These are phyloP conservation scores for Seison nebaliae DNA, from an alignment of 1,140 invertebrate species.

Conservation along the genomic window DNA sequence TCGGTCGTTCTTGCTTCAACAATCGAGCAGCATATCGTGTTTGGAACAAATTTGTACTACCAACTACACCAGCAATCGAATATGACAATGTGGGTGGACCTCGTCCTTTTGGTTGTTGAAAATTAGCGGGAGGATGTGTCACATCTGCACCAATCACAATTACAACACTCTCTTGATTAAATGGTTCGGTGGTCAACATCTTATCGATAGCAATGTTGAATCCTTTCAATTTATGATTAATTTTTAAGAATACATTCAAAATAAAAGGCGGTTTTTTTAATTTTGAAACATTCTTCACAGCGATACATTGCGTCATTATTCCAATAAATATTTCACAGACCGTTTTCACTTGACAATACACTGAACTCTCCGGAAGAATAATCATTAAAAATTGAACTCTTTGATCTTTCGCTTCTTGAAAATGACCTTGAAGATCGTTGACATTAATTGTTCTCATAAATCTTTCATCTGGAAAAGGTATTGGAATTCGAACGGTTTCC, in stretches of 20 bases:
- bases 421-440: too few relatives aligned
- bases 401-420: too few relatives aligned
- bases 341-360: conserved; percentile 94
- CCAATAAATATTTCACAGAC: conserved; percentile 94
- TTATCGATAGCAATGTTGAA: conserved; percentile 70
- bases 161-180: conserved; percentile 57
- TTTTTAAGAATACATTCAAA: conserved; percentile 96
- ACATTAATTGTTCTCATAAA: too few relatives aligned
- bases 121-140: conserved; percentile 70
- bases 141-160: conserved; percentile 97
- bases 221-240: conserved; percentile 94
- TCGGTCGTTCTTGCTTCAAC: conserved; percentile 75
- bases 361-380: too few relatives aligned
- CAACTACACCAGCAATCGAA: conserved; percentile 70
- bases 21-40: conserved; percentile 93
- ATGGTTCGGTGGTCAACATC: conserved; percentile 44
- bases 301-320: conserved; percentile 97
- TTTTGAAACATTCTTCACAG: conserved; percentile 97
- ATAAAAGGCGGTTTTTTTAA: conserved; percentile 95
- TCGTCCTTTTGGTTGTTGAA: background rate
- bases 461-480: too few relatives aligned
- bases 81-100: background rate
- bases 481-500: too few relatives aligned
- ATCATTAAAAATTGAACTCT: too few relatives aligned
- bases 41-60: conserved; percentile 97